Evolutionary conservation across 2,113 vertebrate genomes (phyloP), one percentile per base, ranked within the genome.

Genomic region (Ahaetulla prasina): DNA sequence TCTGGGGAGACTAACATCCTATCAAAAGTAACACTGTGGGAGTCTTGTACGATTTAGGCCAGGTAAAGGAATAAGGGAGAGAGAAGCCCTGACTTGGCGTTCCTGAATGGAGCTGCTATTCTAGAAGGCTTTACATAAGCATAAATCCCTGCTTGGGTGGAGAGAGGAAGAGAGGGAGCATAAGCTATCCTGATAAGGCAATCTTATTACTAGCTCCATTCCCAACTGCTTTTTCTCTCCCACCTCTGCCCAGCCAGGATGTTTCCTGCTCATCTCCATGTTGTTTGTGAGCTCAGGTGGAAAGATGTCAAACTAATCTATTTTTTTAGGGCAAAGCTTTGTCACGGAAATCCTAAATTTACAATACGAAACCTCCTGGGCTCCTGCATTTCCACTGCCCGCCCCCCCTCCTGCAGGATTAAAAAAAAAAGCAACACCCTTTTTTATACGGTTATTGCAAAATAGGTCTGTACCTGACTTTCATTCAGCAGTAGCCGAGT

Each of bases 171-270:
- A 85, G 74, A 95, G 94, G 89, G 95, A 50, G 39, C 85, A 94
- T n/a, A 96, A 95, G 94, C 92, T 96, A 96, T 96, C 94, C 88
- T 50, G 95, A 97, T 97, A 96, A 93, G 95, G 96, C 91, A 90
- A 87, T 91, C 95, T 89, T 68, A 0, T 91, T 89, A 95, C 92
- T 94, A 92, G 90, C 96, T 95, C 95, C 92, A 25, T 55, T 84
- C 52, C 57, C 57, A n/a, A 55, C 30, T 27, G 93, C 89, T 92
- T 92, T 90, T 92, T 11, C 68, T 25, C 30, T 47, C 9, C 47
- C 22, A 12, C n/a, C 4, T 94, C 91, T 87, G 6, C 49, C 91
- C 86, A 45, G n/a, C 27, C 92, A 85, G 94, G 93, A 96, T 96
- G 95, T 95, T 95, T 95, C 94, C 94, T 87, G 89, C 92, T 94